Base-by-base conservation (phyloP, 2,797 vertebrate genomes). In the Macrochelys suwanniensis region DNA sequence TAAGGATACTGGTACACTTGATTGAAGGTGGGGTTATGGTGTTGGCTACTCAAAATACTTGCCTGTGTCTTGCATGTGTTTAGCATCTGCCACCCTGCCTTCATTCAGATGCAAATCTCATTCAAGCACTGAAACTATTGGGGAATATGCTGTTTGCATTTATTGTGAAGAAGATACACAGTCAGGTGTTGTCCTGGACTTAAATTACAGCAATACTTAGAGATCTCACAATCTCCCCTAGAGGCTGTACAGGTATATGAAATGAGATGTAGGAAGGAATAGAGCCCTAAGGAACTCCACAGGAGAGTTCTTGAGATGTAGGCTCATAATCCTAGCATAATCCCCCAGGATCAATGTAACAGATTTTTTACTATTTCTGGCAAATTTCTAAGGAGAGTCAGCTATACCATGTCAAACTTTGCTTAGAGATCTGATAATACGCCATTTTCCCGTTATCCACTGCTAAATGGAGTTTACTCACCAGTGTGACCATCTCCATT, bases 171-270 rank as follows among this genome's bases (percentile, higher is more conserved):
- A 25, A 47, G 59, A 15, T 56, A 21, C 16, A 37, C 25, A 56
- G 0, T 10, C 19, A 88, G 53, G 4, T 56, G 33, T 4, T 57
- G 7, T 17, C 37, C 37, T 42, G 37, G 37, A 42, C 37, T 42
- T 42, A 42, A 42, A 42, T 42, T 42, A 42, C 37, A 42, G 37
- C 37, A 42, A 42, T 42, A 42, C 37, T 3, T 42, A 42, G 37
- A 76, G 26, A 16, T 26, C 45, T 47, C 74, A 2, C 23, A 76
- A 42, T 37, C 54, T 84, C 80, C 31, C 25, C 80, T 79, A 8
- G 17, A 12, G 23, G 10, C 54, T 1, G 5, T n/a, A 15, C 3
- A 28, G 80, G 47, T 26, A 3, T 4, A 59, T 28, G 45, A 31
- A 53, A 2, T 47, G 45, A 1, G 16, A 13, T 77, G n/a, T 9